Evolutionary conservation across 2,888 invertebrate species (phyloP), one percentile per base, ranked within the genome.

Genomic region (Entomobrya multifasciata): DNA sequence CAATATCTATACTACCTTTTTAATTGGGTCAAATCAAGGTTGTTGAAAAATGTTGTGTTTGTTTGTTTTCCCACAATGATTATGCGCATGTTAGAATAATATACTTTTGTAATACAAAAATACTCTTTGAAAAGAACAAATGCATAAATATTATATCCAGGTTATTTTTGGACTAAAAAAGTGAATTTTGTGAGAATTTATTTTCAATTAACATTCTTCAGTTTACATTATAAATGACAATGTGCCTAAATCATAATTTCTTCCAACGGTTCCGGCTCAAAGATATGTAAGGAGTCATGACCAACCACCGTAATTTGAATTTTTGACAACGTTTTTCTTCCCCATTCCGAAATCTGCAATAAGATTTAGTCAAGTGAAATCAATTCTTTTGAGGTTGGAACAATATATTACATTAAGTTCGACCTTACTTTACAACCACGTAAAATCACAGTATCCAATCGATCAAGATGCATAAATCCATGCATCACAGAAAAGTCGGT

Each of bases 221-320:
- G n/a, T n/a, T n/a, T n/a, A n/a, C n/a, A n/a, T n/a, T n/a, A n/a
- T n/a, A n/a, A n/a, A n/a, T n/a, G n/a, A n/a, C n/a, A n/a, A n/a
- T n/a, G n/a, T n/a, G n/a, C n/a, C n/a, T n/a, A n/a, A n/a, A 72
- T 25, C 4, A 49, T 25, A 30, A 65, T 47, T 10, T 85, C 86
- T 36, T 86, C 80, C 62, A 74, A 15, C 11, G 86, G 86, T 27
- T 86, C 86, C 25, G 79, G 79, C 52, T 79, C 86, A 78, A 67
- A 86, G 0, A 52, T 65, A 17, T 80, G 80, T 0, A 80, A 22
- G 1, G 55, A 36, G 17, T 86, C 86, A 25, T 86, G 74, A 25
- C 80, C 80, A 6, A 86, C 74, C 0, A 83, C 65, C 10, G 86
- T 80, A 20, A 86, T 15, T 41, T 86, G 79, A 20, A 80, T 52